phyloP scores from a whole-genome alignment of 2,797 vertebrate species.

The Hydrolagus colliei region DNA sequence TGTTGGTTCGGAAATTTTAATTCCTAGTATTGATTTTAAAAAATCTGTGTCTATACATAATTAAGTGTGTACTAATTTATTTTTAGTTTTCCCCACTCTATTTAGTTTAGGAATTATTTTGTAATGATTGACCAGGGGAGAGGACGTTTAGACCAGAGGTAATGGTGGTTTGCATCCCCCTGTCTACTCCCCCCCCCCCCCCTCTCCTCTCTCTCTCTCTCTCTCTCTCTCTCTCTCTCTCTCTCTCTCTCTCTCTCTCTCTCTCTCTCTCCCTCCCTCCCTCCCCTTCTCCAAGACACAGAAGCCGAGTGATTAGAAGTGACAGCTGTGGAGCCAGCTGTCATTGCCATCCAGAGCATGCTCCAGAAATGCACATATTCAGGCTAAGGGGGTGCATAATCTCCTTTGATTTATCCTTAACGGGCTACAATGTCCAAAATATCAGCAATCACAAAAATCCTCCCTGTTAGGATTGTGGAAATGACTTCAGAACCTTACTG shows the following conservation, averaged over 20 bases:
- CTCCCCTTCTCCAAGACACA: constrained; percentile 26
- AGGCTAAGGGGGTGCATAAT: constrained; percentile 24
- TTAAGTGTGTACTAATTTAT: no score
- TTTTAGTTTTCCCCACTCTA: not conserved
- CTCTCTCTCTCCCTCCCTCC: not conserved
- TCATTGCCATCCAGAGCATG: constrained; percentile 43
- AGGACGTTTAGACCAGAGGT: not conserved
- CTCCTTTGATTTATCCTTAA: not conserved
- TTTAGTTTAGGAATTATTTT: not conserved
- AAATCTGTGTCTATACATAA: no score
- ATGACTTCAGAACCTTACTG: not conserved
- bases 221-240: not conserved
- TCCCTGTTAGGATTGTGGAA: not conserved
- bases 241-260: no score
- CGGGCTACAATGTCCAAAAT: not conserved
- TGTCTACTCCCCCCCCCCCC: not conserved
- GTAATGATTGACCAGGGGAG: not conserved
- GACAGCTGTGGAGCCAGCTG: constrained; percentile 66
- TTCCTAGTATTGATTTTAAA: not conserved
- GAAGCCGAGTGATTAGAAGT: constrained; percentile 61
- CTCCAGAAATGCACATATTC: constrained; percentile 41
- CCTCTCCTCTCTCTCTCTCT: not conserved
- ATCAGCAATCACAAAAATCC: not conserved
- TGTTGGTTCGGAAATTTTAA: not conserved
- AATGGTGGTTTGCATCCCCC: not conserved